Evolutionary conservation across 2,113 vertebrate species (phyloP).

Genomic region (Oxyura jamaicensis): DNA sequence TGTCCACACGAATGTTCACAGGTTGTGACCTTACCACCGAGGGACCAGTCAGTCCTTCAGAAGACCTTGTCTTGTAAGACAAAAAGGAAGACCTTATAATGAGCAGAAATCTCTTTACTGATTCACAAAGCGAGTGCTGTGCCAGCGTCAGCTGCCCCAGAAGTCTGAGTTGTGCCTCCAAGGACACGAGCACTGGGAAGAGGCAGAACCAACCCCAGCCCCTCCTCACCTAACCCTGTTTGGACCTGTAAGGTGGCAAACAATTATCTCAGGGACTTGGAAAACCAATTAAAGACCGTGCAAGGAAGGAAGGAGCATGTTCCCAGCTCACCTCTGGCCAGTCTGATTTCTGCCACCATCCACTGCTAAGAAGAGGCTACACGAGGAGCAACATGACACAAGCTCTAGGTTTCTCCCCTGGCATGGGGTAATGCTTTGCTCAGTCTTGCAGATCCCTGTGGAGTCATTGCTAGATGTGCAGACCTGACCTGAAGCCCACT

Average conservation of each 20-base stretch:
- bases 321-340: neutral
- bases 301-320: accelerated
- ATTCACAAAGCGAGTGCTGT: neutral
- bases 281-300: neutral
- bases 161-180: neutral
- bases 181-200: neutral
- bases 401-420: neutral
- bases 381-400: neutral
- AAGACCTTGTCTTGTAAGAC: accelerated
- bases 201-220: neutral
- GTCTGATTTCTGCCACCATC: neutral
- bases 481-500: neutral
- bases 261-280: neutral
- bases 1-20: neutral
- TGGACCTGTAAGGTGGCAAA: neutral
- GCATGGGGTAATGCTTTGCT: neutral
- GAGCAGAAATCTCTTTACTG: neutral
- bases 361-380: neutral
- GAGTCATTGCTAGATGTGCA: neutral
- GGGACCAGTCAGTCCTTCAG: neutral
- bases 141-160: neutral
- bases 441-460: neutral
- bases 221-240: neutral
- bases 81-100: neutral
- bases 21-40: neutral